Percentiles rank a stretch among this genome's conserved stretches.
These are phyloP conservation scores for Picus viridis DNA, from an alignment of 2,797 vertebrate genomes.

Conservation along the genomic window DNA sequence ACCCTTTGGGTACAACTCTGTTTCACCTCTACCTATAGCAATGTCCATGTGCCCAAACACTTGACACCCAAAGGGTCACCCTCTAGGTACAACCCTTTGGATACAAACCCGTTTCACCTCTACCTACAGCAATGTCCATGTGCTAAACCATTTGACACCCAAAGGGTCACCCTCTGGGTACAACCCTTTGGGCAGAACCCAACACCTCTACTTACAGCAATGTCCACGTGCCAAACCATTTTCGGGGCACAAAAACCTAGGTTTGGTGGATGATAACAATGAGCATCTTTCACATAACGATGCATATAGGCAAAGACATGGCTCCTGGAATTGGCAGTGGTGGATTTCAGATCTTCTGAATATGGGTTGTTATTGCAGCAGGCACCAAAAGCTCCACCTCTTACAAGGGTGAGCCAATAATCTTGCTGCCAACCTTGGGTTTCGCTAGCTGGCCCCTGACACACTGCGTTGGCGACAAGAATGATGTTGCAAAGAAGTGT, in stretches of 20 bases:
- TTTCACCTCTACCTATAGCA: background rate
- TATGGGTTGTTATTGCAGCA: background rate
- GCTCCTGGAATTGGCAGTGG: constrained; percentile 4
- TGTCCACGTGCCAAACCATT: background rate
- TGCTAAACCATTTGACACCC: background rate
- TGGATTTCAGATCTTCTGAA: constrained; percentile 30
- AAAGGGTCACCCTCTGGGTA: no score
- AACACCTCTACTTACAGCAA: background rate
- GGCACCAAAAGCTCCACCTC: constrained; percentile 8
- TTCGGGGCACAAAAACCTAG: background rate
- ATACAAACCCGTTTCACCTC: background rate
- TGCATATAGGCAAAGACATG: background rate
- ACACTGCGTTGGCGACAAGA: background rate
- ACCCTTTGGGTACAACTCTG: background rate
- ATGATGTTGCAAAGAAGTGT: background rate
- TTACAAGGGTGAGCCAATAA: background rate
- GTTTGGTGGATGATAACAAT: background rate
- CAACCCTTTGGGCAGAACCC: background rate
- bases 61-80: background rate
- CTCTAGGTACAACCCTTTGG: no score
- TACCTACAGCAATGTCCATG: background rate
- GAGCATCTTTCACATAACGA: background rate
- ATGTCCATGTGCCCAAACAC: background rate
- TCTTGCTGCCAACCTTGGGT: background rate
- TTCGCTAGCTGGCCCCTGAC: background rate